Evolutionary conservation across 1,140 invertebrate genomes (phyloP).

Genomic region (Wiebesia pumilae): DNA sequence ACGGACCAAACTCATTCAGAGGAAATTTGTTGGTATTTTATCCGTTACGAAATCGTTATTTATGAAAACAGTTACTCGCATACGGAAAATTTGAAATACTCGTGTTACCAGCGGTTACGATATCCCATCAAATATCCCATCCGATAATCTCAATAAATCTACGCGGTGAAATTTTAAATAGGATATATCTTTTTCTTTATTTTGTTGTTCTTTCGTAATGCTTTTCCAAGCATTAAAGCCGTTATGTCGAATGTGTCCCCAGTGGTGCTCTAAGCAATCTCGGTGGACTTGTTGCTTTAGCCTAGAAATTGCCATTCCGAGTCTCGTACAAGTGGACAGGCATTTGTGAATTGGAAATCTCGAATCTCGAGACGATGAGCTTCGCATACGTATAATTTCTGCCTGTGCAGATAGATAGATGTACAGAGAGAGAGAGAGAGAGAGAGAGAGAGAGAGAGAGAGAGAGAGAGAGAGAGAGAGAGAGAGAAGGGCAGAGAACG

Average conservation of each 20-base stretch:
- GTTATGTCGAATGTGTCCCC: background rate
- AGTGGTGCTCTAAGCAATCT: conserved; percentile 1
- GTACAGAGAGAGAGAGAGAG: background rate
- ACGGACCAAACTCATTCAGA: background rate
- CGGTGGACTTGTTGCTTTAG: conserved; percentile 43
- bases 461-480: background rate
- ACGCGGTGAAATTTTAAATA: background rate
- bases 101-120: background rate
- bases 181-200: conserved; percentile 23
- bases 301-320: conserved; percentile 36
- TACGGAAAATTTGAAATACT: conserved; percentile 22
- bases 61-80: background rate
- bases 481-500: background rate
- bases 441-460: background rate
- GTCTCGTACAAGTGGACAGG: conserved; percentile 20
- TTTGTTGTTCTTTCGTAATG: background rate
- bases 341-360: conserved; percentile 18
- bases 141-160: conserved; percentile 14
- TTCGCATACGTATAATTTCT: background rate
- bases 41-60: conserved; percentile 3
- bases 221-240: conserved; percentile 11
- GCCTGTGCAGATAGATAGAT: background rate
- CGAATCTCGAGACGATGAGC: conserved; percentile 20
- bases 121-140: no score
- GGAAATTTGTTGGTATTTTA: background rate